These are phyloP conservation scores for Istiophorus platypterus DNA, from an alignment of 2,113 vertebrate species.

Conservation along the genomic window DNA sequence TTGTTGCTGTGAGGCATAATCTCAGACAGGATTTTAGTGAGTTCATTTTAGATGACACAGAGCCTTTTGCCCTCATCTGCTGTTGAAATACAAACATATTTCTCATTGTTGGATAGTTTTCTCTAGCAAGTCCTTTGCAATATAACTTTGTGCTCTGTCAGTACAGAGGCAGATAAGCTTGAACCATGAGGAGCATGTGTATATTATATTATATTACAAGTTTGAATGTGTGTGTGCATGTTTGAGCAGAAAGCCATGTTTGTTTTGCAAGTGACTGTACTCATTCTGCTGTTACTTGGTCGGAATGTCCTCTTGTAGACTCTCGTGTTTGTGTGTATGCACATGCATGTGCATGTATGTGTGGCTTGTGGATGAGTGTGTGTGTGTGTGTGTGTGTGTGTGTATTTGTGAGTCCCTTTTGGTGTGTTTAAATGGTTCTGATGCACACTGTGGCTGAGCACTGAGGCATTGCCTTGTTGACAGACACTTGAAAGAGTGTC, in stretches of 20 bases:
- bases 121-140: background rate
- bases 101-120: background rate
- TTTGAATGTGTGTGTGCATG: slow-evolving; percentile 36
- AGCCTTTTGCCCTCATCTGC: background rate
- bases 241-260: slow-evolving; percentile 35
- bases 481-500: slow-evolving; percentile 58
- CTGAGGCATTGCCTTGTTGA: slow-evolving; percentile 61
- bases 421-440: slow-evolving; percentile 42
- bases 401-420: slow-evolving; percentile 20
- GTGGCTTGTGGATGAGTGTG: background rate
- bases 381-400: slow-evolving; percentile 5
- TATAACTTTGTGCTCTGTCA: background rate
- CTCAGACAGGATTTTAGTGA: no score
- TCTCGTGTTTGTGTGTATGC: background rate
- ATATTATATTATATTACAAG: background rate
- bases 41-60: background rate
- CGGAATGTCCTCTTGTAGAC: slow-evolving; percentile 43
- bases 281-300: slow-evolving; percentile 11
- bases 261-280: slow-evolving; percentile 26
- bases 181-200: background rate
- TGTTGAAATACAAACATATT: background rate
- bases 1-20: background rate
- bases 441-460: slow-evolving; percentile 57
- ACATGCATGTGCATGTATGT: background rate
- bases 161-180: background rate